These are phyloP conservation scores for Drosophila repletoides DNA, from an alignment of 1,140 invertebrate species.

Conservation along the genomic window DNA sequence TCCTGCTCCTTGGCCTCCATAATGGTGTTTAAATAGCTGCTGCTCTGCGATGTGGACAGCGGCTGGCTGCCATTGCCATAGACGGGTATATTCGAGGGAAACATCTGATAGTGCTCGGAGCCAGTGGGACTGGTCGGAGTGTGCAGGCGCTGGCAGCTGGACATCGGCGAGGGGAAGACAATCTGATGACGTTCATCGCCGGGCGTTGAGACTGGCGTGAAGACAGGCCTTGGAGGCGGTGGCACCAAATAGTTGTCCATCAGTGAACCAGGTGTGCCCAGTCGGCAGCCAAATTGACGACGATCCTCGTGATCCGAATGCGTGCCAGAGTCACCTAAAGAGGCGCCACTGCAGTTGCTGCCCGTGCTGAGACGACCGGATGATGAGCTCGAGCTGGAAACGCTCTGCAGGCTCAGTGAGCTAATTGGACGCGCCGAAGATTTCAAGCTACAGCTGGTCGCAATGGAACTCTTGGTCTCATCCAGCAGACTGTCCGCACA, in stretches of 20 bases:
- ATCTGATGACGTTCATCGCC: slow-evolving; percentile 77
- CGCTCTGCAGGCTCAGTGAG: slow-evolving; percentile 88
- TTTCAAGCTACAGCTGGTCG: slow-evolving; percentile 76
- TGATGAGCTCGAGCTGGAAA: slow-evolving; percentile 87
- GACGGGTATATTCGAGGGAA: slow-evolving; percentile 81
- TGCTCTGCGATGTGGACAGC: slow-evolving; percentile 58
- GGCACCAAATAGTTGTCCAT: slow-evolving; percentile 85
- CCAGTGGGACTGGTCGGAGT: slow-evolving; percentile 78
- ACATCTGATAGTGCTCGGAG: slow-evolving; percentile 79
- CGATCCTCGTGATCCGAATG: slow-evolving; percentile 92
- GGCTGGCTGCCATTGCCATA: slow-evolving; percentile 68
- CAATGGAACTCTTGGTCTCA: slow-evolving; percentile 78
- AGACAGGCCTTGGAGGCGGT: slow-evolving; percentile 84
- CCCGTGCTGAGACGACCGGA: slow-evolving; percentile 90
- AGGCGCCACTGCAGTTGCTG: slow-evolving; percentile 88
- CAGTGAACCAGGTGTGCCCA: slow-evolving; percentile 81
- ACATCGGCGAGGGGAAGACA: slow-evolving; percentile 73
- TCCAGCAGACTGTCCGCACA: slow-evolving; percentile 70
- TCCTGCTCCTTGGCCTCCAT: slow-evolving; percentile 76
- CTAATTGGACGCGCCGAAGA: slow-evolving; percentile 86
- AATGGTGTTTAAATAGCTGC: slow-evolving; percentile 75
- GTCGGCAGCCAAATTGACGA: slow-evolving; percentile 84
- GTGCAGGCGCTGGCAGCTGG: slow-evolving; percentile 61
- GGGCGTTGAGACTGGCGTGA: slow-evolving; percentile 75
- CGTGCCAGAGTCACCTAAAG: slow-evolving; percentile 91